phyloP scores from a whole-genome alignment of 2,888 invertebrate genomes.

The Philopedon plagiatum region DNA sequence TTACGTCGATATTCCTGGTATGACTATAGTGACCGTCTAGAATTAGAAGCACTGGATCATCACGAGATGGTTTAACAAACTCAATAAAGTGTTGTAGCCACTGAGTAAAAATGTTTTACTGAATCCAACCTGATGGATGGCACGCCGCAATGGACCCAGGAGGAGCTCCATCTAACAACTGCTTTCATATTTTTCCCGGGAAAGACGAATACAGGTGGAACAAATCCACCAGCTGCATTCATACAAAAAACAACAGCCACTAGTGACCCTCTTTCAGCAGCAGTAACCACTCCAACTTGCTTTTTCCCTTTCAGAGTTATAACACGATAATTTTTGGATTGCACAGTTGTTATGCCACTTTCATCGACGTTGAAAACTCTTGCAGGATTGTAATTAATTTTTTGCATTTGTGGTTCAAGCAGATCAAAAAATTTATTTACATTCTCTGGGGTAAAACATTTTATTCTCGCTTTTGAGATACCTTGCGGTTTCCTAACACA shows the following conservation, averaged over 20 bases:
- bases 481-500: background rate
- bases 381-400: conserved; percentile 53
- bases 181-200: conserved; percentile 56
- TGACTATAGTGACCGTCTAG: background rate
- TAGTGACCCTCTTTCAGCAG: conserved; percentile 47
- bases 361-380: conserved; percentile 58
- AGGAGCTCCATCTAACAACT: conserved; percentile 60
- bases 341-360: conserved; percentile 39
- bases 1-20: conserved; percentile 18
- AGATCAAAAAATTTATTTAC: conserved; percentile 56
- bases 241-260: conserved; percentile 46
- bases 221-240: conserved; percentile 45
- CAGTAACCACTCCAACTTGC: conserved; percentile 55
- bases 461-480: background rate
- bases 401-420: conserved; percentile 53
- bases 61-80: conserved; percentile 52
- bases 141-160: conserved; percentile 56
- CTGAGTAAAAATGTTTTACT: too few species aligned
- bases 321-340: conserved; percentile 45
- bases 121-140: conserved; percentile 49
- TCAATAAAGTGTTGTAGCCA: conserved; percentile 50
- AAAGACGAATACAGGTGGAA: conserved; percentile 43
- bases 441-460: conserved; percentile 25
- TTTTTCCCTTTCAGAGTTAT: conserved; percentile 55
- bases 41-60: background rate